Percentiles rank a stretch among this genome's conserved stretches.
Conservation (phyloP, 1,140 invertebrate species). For the Heliconius nattereri region DNA sequence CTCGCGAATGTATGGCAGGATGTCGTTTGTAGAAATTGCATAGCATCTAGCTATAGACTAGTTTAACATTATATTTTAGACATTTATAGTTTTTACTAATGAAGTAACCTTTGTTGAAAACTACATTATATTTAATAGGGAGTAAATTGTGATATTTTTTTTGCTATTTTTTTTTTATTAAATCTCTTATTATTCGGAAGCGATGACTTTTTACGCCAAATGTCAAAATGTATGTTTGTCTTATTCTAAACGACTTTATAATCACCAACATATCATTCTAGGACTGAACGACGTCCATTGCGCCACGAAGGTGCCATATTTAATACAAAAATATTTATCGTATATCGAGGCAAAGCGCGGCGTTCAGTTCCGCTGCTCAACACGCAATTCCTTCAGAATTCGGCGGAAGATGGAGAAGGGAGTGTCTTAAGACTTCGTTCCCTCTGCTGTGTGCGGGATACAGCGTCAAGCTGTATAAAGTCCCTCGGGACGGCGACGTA, state of each 20-base stretch:
- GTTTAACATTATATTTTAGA: neutral
- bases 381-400: too few relatives aligned
- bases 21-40: conserved; percentile 40
- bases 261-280: neutral
- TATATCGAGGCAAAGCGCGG: neutral
- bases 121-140: too few relatives aligned
- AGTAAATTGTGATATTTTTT: too few relatives aligned
- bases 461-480: conserved; percentile 48
- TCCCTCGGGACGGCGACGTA: conserved; percentile 22
- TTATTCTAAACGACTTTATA: neutral
- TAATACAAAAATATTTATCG: neutral
- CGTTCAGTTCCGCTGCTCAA: too few relatives aligned
- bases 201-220: too few relatives aligned
- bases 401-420: too few relatives aligned
- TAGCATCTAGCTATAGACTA: conserved; percentile 20
- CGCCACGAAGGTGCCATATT: neutral
- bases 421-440: too few relatives aligned
- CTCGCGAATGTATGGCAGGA: conserved; percentile 44
- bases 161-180: too few relatives aligned
- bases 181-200: too few relatives aligned
- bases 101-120: too few relatives aligned
- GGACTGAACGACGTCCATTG: neutral
- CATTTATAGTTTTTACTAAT: neutral
- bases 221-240: neutral
- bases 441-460: too few relatives aligned